Conservation (phyloP, 2,888 invertebrate species). For the Machimus atricapillus region DNA sequence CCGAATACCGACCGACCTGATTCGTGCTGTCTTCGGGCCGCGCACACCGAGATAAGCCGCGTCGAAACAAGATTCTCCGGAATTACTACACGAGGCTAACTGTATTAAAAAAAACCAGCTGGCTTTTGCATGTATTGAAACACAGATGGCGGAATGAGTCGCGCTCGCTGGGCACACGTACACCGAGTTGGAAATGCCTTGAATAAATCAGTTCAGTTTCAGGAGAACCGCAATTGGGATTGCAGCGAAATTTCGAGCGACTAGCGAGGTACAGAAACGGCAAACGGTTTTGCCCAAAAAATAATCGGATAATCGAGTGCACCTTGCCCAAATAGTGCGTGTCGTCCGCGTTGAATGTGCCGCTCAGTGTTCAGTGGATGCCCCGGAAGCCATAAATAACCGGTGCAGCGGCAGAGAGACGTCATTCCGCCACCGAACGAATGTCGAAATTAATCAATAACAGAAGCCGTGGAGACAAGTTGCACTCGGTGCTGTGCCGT, state of each 20-base stretch:
- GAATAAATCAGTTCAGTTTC: constrained; percentile 37
- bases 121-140: not conserved
- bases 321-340: constrained; percentile 1
- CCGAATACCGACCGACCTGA: not conserved
- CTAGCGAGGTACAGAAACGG: not conserved
- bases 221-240: constrained; percentile 31
- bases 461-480: constrained; percentile 28
- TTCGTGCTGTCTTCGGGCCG: not conserved
- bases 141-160: not conserved
- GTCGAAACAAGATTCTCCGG: not conserved
- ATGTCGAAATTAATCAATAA: constrained; percentile 36
- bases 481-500: not conserved
- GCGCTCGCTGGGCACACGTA: constrained; percentile 4
- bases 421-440: constrained; percentile 18
- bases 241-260: constrained; percentile 1
- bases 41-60: not conserved
- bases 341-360: not conserved
- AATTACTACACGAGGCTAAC: not conserved
- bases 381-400: constrained; percentile 24
- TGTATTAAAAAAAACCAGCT: constrained; percentile 25
- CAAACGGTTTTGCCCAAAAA: not conserved
- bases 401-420: constrained; percentile 18
- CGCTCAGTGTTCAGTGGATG: not conserved
- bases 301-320: constrained; percentile 30
- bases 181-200: not conserved